Evolutionary conservation across 2,113 vertebrate species (phyloP).

Genomic region (Xenus cinereus): DNA sequence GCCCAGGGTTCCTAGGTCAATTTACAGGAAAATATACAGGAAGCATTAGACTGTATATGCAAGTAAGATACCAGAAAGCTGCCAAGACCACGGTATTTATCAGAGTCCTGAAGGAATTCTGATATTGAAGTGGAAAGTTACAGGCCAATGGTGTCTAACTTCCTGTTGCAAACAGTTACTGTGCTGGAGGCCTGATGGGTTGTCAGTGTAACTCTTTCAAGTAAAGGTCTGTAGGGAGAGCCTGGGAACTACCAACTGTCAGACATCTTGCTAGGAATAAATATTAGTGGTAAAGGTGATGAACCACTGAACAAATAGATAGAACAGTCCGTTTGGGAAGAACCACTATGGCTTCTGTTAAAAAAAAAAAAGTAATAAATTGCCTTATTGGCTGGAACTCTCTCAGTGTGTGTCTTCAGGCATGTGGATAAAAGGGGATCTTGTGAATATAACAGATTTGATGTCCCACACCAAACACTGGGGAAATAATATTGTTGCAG

Average conservation of each 20-base stretch:
- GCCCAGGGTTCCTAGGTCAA: background rate
- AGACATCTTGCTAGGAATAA: background rate
- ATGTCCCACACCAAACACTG: background rate
- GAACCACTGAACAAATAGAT: background rate
- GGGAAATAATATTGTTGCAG: background rate
- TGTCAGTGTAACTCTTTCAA: background rate
- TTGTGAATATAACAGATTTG: background rate
- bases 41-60: background rate
- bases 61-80: too few species aligned
- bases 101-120: background rate
- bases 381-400: background rate
- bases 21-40: background rate
- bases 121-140: background rate
- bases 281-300: background rate
- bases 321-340: background rate
- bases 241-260: background rate
- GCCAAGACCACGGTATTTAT: background rate
- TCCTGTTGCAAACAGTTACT: background rate
- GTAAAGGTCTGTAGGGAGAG: background rate
- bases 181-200: background rate
- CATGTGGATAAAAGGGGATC: background rate
- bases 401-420: background rate
- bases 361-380: background rate
- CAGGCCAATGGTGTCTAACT: background rate
- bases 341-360: background rate